Evolutionary conservation across 2,113 vertebrate genomes (phyloP).

Genomic region (Coptodon rendalli): DNA sequence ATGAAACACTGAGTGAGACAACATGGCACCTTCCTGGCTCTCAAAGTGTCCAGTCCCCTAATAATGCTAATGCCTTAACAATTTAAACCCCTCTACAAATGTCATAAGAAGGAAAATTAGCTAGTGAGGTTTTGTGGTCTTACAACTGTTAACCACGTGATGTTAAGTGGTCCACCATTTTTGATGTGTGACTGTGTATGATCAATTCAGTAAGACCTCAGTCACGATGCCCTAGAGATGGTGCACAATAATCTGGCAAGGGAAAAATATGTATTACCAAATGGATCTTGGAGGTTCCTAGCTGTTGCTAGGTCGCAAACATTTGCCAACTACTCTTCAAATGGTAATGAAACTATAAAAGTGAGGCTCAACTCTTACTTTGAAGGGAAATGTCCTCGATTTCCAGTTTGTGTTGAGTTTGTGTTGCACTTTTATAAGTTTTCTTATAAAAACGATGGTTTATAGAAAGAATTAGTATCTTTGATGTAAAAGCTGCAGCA

Average conservation of each 20-base stretch:
- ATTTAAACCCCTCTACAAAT: background rate
- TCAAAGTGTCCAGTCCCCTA: background rate
- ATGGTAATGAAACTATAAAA: background rate
- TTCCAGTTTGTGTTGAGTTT: background rate
- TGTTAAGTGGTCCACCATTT: background rate
- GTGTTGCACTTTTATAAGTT: background rate
- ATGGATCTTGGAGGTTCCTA: background rate
- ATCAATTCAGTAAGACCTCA: background rate
- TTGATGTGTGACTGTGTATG: background rate
- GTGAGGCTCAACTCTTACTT: background rate
- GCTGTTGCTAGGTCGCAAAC: background rate
- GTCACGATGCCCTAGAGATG: background rate
- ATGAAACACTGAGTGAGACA: background rate
- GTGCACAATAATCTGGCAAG: background rate
- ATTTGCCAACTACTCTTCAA: background rate
- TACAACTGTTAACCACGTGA: background rate
- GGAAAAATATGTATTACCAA: background rate
- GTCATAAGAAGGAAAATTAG: background rate
- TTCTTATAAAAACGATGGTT: background rate
- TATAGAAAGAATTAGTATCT: background rate
- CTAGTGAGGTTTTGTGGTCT: background rate
- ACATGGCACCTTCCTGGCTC: background rate
- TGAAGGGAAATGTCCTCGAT: background rate
- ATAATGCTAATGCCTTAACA: background rate
- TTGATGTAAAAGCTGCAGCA: background rate